Evolutionary conservation across 2,797 vertebrate genomes (phyloP).

Genomic region (Gila robusta): DNA sequence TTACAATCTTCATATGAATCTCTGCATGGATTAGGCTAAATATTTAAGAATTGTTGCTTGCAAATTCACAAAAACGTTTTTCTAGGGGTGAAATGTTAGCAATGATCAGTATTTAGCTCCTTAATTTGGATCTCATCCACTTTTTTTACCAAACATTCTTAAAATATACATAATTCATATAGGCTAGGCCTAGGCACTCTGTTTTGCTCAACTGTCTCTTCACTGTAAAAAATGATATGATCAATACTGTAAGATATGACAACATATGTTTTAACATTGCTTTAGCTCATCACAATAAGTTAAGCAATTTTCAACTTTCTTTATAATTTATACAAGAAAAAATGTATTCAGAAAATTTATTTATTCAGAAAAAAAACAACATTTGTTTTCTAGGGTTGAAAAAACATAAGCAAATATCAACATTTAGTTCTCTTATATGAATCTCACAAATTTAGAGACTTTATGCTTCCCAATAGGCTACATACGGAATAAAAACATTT

Average conservation of each 20-base stretch:
- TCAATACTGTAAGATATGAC: no score
- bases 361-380: neutral
- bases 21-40: neutral
- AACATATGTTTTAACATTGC: no score
- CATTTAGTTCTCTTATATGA: no score
- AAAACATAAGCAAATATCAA: neutral
- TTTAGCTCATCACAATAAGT: no score
- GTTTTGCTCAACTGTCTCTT: no score
- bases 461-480: neutral
- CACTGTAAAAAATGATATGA: no score
- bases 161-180: neutral
- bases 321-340: no score
- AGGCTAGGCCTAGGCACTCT: neutral
- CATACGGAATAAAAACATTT: neutral
- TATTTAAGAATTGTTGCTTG: neutral
- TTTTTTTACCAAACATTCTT: neutral
- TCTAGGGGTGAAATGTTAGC: neutral
- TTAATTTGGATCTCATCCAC: neutral
- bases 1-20: neutral
- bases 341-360: no score
- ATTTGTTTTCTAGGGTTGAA: neutral
- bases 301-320: no score
- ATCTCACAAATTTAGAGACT: neutral
- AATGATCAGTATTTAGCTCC: no score
- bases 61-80: neutral